Base-by-base conservation (phyloP, 2,113 vertebrate genomes). In the Cynocephalus volans region DNA sequence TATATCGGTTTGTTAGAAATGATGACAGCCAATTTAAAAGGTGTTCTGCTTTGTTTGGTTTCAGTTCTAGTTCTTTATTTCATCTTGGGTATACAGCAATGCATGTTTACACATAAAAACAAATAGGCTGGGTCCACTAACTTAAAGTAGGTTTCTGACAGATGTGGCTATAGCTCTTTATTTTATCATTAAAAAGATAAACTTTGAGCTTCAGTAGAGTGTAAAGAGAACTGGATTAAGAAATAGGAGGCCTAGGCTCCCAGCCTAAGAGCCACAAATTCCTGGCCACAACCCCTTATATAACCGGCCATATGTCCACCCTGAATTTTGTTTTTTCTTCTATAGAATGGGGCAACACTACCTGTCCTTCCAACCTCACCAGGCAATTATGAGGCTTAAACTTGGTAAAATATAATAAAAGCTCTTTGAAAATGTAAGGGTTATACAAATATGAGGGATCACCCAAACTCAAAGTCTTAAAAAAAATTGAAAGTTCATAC, bases 111-210 rank as follows among this genome's bases (percentile, higher is more conserved):
- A 62, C 36, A 45, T 69, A 41, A 31, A 93, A 62, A 19, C 36
- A 50, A 41, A 41, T 41, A 83, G 73, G 4, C 81, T 56, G 21
- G 7, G 23, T 8, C 58, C 21, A 24, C 67, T n/a, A 26, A 41
- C 70, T 93, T 88, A 73, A 0, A 18, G 91, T 18, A 36, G 69
- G 36, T 67, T 96, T 90, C 65, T 84, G 69, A 85, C 26, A 73
- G 24, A 88, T 73, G 17, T 48, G n/a, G 24, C 50, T 67, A 15
- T 24, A 76, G 33, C 48, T 76, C 77, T 95, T 85, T 75, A 60
- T 84, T 97, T 96, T 70, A 93, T 96, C 91, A 97, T 97, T 92
- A 81, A 54, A 70, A 60, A 70, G 90, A 72, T 88, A 82, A 69
- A 82, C 88, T 87, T 58, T 67, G 92, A 89, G 82, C 91, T 94